Conservation (phyloP, 2,113 vertebrate species). For the Amphiprion ocellaris region DNA sequence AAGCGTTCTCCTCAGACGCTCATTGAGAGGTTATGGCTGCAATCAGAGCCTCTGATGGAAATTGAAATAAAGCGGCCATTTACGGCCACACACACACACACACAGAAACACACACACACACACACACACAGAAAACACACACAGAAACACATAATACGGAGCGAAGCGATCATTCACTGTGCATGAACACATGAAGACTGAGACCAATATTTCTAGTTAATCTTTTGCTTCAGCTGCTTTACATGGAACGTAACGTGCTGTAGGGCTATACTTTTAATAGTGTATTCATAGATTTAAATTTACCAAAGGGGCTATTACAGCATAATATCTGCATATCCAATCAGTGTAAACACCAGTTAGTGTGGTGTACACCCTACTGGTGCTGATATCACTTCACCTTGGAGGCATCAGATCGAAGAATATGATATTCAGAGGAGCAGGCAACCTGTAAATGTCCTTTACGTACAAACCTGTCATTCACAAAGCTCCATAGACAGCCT, state of each 20-base stretch:
- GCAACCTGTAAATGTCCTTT: constrained; percentile 83
- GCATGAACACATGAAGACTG: constrained; percentile 16
- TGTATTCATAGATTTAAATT: constrained; percentile 30
- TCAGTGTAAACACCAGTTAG: constrained; percentile 46
- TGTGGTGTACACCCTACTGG: constrained; percentile 20
- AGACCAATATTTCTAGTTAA: constrained; percentile 12
- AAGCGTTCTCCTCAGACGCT: constrained; percentile 39
- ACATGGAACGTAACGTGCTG: constrained; percentile 31
- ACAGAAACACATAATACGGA: constrained; percentile 10
- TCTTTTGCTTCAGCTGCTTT: constrained; percentile 42
- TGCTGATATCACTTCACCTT: constrained; percentile 32
- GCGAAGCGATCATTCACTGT: constrained; percentile 23
- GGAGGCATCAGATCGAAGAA: constrained; percentile 40
- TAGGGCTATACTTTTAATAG: constrained; percentile 14
- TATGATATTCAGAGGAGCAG: constrained; percentile 65
- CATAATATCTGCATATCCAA: constrained; percentile 40
- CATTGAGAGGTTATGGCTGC: constrained; percentile 58
- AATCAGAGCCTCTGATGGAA: constrained; percentile 64
- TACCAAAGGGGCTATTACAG: constrained; percentile 31
- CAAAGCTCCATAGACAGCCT: constrained; percentile 83
- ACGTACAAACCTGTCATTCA: constrained; percentile 84
- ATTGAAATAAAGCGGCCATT: constrained; percentile 65
- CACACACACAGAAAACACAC: constrained; percentile 8
- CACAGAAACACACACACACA: constrained; percentile 11
- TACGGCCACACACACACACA: constrained; percentile 19